Percentiles rank a stretch among this genome's conserved stretches.
These are phyloP conservation scores for Myiotriccus ornatus DNA, from an alignment of 2,797 vertebrate genomes.

Conservation along the genomic window DNA sequence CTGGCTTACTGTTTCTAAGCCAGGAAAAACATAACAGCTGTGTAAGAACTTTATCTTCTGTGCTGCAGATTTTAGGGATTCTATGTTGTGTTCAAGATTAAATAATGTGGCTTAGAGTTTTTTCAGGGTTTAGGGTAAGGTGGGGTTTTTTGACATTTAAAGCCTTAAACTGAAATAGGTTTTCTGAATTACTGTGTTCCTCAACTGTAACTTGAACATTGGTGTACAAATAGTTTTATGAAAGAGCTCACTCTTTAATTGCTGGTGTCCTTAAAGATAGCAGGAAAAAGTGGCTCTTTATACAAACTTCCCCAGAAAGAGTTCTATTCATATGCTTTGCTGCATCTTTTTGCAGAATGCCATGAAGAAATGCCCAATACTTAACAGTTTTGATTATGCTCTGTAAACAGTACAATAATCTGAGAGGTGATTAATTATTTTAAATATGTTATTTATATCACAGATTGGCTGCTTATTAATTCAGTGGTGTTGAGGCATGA, in stretches of 20 bases:
- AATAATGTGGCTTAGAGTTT: background rate
- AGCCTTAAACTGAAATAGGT: background rate
- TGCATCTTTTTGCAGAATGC: background rate
- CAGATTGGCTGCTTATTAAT: conserved; percentile 32
- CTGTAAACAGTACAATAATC: background rate
- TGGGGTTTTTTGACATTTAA: background rate
- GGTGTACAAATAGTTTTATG: background rate
- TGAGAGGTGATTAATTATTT: background rate
- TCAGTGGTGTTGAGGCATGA: conserved; percentile 26
- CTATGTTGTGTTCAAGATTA: background rate
- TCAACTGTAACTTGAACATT: background rate
- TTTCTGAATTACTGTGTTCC: background rate
- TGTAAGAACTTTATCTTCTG: background rate
- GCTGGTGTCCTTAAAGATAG: background rate
- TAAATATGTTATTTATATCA: conserved; percentile 5
- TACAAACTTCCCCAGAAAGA: background rate
- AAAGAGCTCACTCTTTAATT: background rate
- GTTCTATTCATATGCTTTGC: background rate
- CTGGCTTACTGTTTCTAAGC: background rate
- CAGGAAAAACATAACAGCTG: background rate
- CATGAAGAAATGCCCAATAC: background rate
- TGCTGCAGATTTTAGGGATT: background rate
- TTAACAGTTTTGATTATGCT: background rate
- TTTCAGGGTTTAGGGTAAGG: background rate
- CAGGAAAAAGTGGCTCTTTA: background rate